These are phyloP conservation scores for Enoplosus armatus DNA, from an alignment of 2,797 vertebrate species.

Conservation along the genomic window DNA sequence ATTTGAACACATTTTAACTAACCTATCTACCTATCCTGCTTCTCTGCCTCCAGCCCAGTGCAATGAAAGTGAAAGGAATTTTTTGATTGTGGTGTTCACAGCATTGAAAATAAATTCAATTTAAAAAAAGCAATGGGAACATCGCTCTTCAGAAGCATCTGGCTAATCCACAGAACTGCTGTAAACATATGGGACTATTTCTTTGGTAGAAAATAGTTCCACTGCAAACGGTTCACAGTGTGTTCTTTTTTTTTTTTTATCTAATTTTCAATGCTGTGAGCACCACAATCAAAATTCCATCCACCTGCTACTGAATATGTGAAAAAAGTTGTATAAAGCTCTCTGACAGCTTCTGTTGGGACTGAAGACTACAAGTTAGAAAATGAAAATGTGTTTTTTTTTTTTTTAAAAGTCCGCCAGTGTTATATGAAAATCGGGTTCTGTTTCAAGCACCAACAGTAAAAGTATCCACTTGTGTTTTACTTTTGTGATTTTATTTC, in stretches of 20 bases:
- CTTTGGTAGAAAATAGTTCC: background rate
- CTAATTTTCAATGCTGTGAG: background rate
- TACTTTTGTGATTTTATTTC: background rate
- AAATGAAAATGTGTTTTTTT: no score
- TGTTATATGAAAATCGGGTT: no score
- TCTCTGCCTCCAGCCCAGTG: constrained; percentile 12
- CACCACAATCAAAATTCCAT: background rate
- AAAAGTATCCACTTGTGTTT: background rate
- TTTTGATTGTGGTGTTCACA: constrained; percentile 2
- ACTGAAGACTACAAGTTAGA: no score
- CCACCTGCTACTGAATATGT: background rate
- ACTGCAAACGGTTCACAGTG: background rate
- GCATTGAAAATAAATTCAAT: constrained; percentile 2
- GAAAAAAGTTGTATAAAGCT: background rate
- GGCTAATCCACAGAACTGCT: background rate
- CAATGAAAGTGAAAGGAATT: constrained; percentile 6
- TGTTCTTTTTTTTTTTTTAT: background rate
- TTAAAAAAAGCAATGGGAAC: constrained; percentile 1
- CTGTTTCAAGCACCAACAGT: background rate
- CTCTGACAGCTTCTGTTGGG: no score
- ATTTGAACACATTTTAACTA: background rate
- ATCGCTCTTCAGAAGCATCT: constrained; percentile 8
- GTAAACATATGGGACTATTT: background rate
- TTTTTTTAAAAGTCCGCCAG: no score
- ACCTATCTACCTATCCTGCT: background rate